Evolutionary conservation across 2,797 vertebrate genomes (phyloP).

Genomic region (Phrynocephalus forsythii): DNA sequence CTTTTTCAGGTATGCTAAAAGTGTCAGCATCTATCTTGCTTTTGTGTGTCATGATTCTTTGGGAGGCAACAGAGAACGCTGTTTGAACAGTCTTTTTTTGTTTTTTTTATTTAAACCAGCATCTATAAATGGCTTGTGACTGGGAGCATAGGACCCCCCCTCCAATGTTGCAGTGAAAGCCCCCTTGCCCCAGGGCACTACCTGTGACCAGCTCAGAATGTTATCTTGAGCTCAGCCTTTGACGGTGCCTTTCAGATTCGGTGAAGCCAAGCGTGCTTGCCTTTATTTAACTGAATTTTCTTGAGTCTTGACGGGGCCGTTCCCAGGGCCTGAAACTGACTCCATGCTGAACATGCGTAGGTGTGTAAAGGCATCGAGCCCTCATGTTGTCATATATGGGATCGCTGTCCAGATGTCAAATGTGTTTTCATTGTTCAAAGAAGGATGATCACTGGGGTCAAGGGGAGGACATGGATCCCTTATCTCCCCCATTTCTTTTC

Average conservation of each 20-base stretch:
- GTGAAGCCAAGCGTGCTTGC: background rate
- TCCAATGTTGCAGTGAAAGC: too few relatives aligned
- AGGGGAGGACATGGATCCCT: conserved; percentile 12
- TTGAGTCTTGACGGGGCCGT: background rate
- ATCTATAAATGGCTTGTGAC: too few relatives aligned
- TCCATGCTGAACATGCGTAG: background rate
- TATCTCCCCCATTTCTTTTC: background rate
- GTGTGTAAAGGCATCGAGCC: conserved; percentile 9
- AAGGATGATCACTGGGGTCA: conserved; percentile 4
- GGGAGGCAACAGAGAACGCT: too few relatives aligned
- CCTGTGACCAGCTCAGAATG: background rate
- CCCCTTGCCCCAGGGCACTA: too few relatives aligned
- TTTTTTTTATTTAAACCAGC: too few relatives aligned
- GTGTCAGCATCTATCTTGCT: too few relatives aligned
- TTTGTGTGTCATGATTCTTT: too few relatives aligned
- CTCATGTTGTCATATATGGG: conserved; percentile 32
- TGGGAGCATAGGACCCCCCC: too few relatives aligned
- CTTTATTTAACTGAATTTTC: background rate
- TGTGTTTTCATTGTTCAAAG: conserved; percentile 3
- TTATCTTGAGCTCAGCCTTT: background rate
- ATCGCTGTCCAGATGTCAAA: conserved; percentile 12
- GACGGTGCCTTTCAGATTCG: background rate
- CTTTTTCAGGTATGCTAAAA: too few relatives aligned
- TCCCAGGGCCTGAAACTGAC: background rate
- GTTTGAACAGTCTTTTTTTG: too few relatives aligned